phyloP scores from a whole-genome alignment of 2,113 vertebrate species.

The Dasyornis broadbenti region DNA sequence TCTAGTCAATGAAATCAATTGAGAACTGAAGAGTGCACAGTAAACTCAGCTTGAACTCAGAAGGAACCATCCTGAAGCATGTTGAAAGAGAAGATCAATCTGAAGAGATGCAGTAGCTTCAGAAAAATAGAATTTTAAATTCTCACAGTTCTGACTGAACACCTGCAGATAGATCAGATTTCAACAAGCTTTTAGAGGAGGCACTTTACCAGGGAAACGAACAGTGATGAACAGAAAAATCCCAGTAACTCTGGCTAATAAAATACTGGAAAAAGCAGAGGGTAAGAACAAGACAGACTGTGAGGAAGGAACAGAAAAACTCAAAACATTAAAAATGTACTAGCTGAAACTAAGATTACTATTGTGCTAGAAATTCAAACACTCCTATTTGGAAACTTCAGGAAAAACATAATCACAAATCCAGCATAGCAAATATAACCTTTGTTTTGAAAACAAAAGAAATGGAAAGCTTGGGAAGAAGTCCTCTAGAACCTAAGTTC shows the following conservation, averaged over 20 bases:
- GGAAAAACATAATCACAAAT: neutral
- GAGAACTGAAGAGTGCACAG: neutral
- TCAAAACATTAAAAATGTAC: neutral
- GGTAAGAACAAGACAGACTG: neutral
- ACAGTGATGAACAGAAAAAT: neutral
- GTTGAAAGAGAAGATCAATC: neutral
- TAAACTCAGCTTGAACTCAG: neutral
- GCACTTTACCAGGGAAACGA: neutral
- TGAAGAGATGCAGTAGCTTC: neutral
- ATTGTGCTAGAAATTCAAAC: neutral
- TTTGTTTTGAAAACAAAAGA: neutral
- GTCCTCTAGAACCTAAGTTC: neutral
- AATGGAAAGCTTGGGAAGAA: neutral
- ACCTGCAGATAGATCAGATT: neutral
- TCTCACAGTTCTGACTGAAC: neutral
- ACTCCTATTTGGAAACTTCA: neutral
- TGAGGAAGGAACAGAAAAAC: neutral
- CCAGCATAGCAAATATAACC: rapidly evolving
- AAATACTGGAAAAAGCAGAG: neutral
- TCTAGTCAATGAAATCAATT: neutral
- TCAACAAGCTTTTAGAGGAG: neutral
- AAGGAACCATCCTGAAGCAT: neutral
- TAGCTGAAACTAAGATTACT: neutral
- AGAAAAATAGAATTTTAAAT: neutral
- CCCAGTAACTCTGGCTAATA: neutral